Base-by-base conservation (phyloP, 1,140 invertebrate genomes). In the Drosophila pseudoobscura region DNA sequence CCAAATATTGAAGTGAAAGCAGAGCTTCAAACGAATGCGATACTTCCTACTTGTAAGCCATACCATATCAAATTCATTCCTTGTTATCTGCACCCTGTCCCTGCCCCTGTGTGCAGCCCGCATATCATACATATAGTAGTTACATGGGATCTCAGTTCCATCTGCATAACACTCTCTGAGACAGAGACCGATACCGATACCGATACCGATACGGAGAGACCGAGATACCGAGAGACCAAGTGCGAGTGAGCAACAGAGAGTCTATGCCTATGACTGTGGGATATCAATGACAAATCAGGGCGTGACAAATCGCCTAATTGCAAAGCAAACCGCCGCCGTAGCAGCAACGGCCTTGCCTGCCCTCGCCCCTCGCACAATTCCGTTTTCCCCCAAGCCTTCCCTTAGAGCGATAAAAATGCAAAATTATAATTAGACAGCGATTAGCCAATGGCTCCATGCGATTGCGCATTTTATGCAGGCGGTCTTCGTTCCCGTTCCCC, bases 211-310 rank as follows among this genome's bases (percentile, higher is more conserved):
- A 35, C 31, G 29, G 29, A 11, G 9, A 35, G 31, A 35, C 35
- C 29, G 29, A 31, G 6, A 29, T 29, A 29, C 6, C 6, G 6
- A 29, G 7, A 29, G 29, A 29, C 29, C 29, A 3, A 8, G 7
- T 31, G 29, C 29, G 29, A 31, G 29, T 64, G 66, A 69, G 66
- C 64, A 68, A 44, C 55, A 53, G n/a, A 41, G 29, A 31, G 29
- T 2, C 7, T 6, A 29, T 29, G 26, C 29, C 66, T 39, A 39
- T 39, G 35, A 35, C 24, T 24, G 7, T 31, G 29, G 47, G 53
- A 57, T 87, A 84, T 87, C 82, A 77, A 87, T 84, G 77, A 62
- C 80, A 87, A 80, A 84, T 84, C 80, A 77, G 80, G 80, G 80
- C 80, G 80, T 87, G 80, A 80, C 80, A 63, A 84, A 84, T 77